Evolutionary conservation across 1,140 invertebrate species (phyloP), one percentile per base, ranked within the genome.

Genomic region (Brachystomella parvula): DNA sequence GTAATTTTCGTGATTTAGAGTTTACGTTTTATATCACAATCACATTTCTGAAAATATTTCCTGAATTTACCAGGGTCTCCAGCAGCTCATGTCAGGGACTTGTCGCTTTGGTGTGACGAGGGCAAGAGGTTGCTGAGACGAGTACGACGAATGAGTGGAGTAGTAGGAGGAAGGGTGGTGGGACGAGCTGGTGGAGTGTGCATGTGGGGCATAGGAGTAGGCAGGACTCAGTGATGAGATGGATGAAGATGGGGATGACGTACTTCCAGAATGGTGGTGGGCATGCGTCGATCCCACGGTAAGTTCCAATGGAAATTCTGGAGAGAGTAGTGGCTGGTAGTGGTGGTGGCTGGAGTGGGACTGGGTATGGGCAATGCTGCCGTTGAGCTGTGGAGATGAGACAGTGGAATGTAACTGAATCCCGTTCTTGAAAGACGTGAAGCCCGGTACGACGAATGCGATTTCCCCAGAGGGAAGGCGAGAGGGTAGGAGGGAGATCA

Each of bases 391-490:
- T 74, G 65, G 79, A 75, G 28, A 61, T 33, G 35, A 62, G 65
- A 30, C 63, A 44, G 39, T 39, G 31, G 9, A 63, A 21, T n/a
- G 53, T 19, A 31, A 69, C 58, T 30, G 69, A 69, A 31, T 44
- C 19, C 47, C n/a, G 19, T 35, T 39, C 31, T 47, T 64, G 15
- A 35, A n/a, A 0, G 67, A 58, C 2, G 53, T 63, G 24, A 72
- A 68, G 19, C 75, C 77, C 0, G 83, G 81, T 69, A 87, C 73
- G 56, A 87, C 75, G 69, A 86, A 74, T 61, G 85, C 79, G 73
- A 86, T 79, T 74, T 86, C 82, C 62, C 86, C 80, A 61, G 83
- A 83, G 0, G 83, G 81, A 59, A 87, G 71, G 35, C 83, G 76
- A 58, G 82, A 86, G 44, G 82, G 85, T 24, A 83, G 82, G 64